Base-by-base conservation (phyloP, 2,888 invertebrate species). In the Ornithoptera priamus region DNA sequence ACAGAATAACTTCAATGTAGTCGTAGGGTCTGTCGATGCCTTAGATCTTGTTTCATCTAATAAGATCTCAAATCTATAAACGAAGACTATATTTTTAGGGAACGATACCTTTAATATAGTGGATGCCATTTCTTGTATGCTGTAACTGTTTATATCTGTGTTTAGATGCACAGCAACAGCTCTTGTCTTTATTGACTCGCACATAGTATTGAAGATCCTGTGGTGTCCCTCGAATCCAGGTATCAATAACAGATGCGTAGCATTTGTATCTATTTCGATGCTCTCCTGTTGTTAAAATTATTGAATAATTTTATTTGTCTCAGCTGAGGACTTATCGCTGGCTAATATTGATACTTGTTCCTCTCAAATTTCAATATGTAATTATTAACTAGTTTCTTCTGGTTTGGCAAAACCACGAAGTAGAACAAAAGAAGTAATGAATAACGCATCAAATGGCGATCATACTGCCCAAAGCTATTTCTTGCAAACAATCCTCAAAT, bases 161-260 rank as follows among this genome's bases (percentile, higher is more conserved):
- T 68, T 39, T n/a, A 63, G 17, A 36, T 59, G n/a, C 57, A 64
- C 30, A 10, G 69, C 20, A 1, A 57, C 42, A 7, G 65, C 61
- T 42, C 57, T 69, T 17, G 46, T 46, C 18, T 69, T 65, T 36
- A 68, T 24, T 0, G 50, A 63, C 58, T 70, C 65, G 50, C 65
- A 66, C n/a, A 70, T 15, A 2, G 46, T 50, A 8, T 73, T 72
- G 36, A 86, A 83, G 36, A 83, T 79, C 24, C 79, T 73, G 63
- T 82, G 74, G 12, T 82, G 81, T 2, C 86, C 86, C 75, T 87
- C 86, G 69, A 86, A 87, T 0, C 87, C 87, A 60, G 87, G 86
- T 69, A 87, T 78, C 57, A 88, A 67, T 69, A 84, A 81, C 22
- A 87, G 68, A 65, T 81, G 81, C 0, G 78, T 75, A 2, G 75